Evolutionary conservation across 2,797 vertebrate genomes (phyloP).

Genomic region (Crossoptilon crossoptilon): DNA sequence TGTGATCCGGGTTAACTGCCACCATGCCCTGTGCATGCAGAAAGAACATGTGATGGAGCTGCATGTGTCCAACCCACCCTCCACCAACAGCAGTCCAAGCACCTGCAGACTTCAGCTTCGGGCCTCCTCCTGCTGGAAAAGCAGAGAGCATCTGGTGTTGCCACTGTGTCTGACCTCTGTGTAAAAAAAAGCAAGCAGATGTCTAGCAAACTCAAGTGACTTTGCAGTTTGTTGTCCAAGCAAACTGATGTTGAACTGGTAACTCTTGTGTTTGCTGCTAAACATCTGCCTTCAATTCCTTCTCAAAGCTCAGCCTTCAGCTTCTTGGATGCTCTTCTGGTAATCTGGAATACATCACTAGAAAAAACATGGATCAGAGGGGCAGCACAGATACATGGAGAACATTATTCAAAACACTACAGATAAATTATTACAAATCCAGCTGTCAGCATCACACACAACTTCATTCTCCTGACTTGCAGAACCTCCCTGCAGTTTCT

Average conservation of each 20-base stretch:
- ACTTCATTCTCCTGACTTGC: background rate
- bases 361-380: background rate
- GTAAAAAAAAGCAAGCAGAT: background rate
- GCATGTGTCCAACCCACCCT: background rate
- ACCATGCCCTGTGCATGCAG: accelerated
- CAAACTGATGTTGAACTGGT: background rate
- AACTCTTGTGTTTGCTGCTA: background rate
- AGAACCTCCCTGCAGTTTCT: background rate
- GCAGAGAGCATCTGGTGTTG: background rate
- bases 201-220: background rate
- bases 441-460: background rate
- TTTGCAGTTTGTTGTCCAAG: background rate
- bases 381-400: background rate
- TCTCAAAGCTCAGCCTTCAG: background rate
- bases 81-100: background rate
- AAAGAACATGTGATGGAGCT: background rate
- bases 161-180: background rate
- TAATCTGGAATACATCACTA: background rate
- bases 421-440: background rate
- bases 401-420: background rate
- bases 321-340: background rate
- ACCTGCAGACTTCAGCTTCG: background rate
- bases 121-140: background rate
- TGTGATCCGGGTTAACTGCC: accelerated
- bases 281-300: background rate